Evolutionary conservation across 2,797 vertebrate genomes (phyloP).

Genomic region (Decapterus maruadsi): DNA sequence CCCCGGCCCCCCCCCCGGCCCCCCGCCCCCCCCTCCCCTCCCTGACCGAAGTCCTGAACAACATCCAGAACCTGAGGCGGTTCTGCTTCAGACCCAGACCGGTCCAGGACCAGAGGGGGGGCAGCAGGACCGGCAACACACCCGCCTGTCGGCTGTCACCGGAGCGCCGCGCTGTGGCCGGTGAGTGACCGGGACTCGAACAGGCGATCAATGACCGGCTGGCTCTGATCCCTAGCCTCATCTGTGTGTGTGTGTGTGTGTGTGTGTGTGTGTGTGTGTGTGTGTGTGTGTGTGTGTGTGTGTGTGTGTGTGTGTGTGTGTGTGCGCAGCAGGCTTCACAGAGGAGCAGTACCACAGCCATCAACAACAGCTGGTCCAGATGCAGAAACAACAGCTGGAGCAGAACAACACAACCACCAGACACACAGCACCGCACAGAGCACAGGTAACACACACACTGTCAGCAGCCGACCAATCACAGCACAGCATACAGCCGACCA

Average conservation of each 20-base stretch:
- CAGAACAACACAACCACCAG: conserved; percentile 83
- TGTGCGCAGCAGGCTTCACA: conserved; percentile 88
- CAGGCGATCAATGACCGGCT: no score
- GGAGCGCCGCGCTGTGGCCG: conserved; percentile 88
- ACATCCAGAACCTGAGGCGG: conserved; percentile 93
- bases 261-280: no score
- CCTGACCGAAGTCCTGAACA: conserved; percentile 91
- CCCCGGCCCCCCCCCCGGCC: no score
- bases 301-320: not conserved
- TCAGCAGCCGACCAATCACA: no score
- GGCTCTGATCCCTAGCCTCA: no score
- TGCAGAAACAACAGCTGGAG: conserved; percentile 93
- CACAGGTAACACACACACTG: conserved; percentile 65
- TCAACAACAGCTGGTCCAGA: conserved; percentile 93
- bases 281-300: no score
- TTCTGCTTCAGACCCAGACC: conserved; percentile 92
- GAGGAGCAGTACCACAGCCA: conserved; percentile 94
- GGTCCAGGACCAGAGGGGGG: conserved; percentile 83
- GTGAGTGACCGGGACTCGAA: no score
- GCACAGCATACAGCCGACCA: no score
- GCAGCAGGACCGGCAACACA: conserved; percentile 86
- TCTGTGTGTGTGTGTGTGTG: no score
- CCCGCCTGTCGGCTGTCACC: conserved; percentile 83
- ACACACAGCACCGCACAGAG: conserved; percentile 84
- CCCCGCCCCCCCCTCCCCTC: no score